Conservation (phyloP, 2,888 invertebrate species). For the Calameuta filiformis region DNA sequence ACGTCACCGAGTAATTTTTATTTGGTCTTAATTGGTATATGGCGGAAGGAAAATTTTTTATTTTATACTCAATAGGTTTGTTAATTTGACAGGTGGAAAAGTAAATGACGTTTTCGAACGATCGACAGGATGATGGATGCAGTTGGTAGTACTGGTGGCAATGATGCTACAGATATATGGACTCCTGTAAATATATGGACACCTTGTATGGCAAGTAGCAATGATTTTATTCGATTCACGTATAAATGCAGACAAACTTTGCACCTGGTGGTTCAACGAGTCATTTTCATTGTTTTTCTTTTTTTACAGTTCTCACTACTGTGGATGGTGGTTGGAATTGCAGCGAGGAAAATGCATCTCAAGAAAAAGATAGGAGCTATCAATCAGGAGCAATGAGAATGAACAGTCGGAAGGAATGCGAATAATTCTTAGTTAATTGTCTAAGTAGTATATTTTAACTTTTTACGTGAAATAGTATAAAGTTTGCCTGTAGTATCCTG, state of each 20-base stretch:
- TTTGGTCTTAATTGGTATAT: neutral
- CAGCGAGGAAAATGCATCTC: no score
- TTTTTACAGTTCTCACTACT: neutral
- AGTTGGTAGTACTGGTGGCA: neutral
- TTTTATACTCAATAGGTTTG: neutral
- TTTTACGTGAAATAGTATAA: neutral
- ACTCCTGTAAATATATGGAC: neutral
- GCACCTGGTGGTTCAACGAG: neutral
- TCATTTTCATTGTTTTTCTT: neutral
- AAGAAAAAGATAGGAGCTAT: no score
- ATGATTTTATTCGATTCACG: neutral
- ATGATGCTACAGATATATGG: neutral
- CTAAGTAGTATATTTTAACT: neutral
- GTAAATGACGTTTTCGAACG: neutral
- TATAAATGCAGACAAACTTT: neutral
- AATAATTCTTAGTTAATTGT: slow-evolving; percentile 8
- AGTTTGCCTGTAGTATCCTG: no score
- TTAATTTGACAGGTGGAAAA: neutral
- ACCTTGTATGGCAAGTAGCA: neutral
- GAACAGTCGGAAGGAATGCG: slow-evolving; percentile 4
- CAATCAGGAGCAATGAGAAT: no score
- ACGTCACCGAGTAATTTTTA: neutral
- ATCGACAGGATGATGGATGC: neutral
- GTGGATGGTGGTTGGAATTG: neutral
- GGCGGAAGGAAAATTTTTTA: neutral